Conservation (phyloP, 2,888 invertebrate species). For the Limnephilus auricula region DNA sequence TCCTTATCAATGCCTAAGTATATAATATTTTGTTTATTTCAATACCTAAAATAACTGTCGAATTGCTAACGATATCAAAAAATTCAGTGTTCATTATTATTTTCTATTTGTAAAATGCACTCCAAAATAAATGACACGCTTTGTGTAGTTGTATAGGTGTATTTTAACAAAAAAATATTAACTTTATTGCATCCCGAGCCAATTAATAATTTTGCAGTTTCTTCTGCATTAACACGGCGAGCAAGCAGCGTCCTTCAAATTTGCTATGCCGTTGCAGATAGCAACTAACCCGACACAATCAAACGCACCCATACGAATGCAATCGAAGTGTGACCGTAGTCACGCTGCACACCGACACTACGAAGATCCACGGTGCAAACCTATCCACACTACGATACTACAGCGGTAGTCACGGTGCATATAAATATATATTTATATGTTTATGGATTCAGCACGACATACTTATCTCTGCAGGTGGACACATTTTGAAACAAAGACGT, state of each 20-base stretch:
- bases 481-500: neutral
- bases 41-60: neutral
- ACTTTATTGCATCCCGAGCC: neutral
- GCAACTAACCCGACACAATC: neutral
- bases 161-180: neutral
- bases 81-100: neutral
- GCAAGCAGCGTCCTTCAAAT: constrained; percentile 41
- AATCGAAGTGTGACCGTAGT: neutral
- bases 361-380: neutral
- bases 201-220: neutral
- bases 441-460: neutral
- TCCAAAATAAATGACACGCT: no score
- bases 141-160: no score
- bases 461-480: neutral
- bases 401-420: no score
- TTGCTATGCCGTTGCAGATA: neutral
- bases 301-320: neutral
- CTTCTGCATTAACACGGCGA: neutral
- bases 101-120: neutral
- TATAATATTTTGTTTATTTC: neutral
- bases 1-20: no score
- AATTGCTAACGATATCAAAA: neutral
- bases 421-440: neutral
- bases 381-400: neutral
- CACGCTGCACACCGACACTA: neutral